These are phyloP conservation scores for Anagyrus pseudococci DNA, from an alignment of 2,888 invertebrate genomes.

Conservation along the genomic window DNA sequence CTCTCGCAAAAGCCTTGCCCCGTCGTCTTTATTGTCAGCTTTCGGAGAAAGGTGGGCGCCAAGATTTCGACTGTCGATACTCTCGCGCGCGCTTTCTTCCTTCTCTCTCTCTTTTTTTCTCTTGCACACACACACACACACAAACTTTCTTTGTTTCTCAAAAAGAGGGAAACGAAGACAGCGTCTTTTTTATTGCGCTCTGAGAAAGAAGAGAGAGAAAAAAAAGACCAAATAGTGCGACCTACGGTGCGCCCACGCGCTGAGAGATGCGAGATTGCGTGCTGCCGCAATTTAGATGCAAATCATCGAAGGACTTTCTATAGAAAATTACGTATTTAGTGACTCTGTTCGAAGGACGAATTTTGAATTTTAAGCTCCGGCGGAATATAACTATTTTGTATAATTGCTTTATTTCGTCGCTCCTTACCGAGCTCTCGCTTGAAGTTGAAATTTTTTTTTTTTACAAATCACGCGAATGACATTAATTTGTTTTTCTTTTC, in stretches of 20 bases:
- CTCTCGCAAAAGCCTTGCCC: constrained; percentile 20
- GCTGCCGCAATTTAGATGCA: constrained; percentile 38
- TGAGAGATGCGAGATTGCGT: constrained; percentile 33
- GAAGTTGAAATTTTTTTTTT: no score
- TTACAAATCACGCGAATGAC: no score
- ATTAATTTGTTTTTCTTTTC: no score
- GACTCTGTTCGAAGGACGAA: constrained; percentile 23
- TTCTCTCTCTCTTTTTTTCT: constrained; percentile 16
- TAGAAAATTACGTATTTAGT: constrained; percentile 38
- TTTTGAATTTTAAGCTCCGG: constrained; percentile 34
- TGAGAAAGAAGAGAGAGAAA: neutral
- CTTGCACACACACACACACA: neutral
- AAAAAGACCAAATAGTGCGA: neutral
- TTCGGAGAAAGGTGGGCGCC: constrained; percentile 39
- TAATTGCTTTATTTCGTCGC: constrained; percentile 17
- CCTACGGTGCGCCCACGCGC: neutral
- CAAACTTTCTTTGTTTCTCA: neutral
- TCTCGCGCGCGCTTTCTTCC: neutral
- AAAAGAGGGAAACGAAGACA: constrained; percentile 11
- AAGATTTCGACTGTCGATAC: constrained; percentile 35
- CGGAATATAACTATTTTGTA: constrained; percentile 25
- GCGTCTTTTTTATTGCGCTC: constrained; percentile 10
- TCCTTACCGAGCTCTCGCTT: neutral
- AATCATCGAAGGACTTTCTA: constrained; percentile 38
- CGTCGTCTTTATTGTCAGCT: constrained; percentile 26